Conservation (phyloP, 35 echinoderm and acorn worm species). For the Diadema setosum region DNA sequence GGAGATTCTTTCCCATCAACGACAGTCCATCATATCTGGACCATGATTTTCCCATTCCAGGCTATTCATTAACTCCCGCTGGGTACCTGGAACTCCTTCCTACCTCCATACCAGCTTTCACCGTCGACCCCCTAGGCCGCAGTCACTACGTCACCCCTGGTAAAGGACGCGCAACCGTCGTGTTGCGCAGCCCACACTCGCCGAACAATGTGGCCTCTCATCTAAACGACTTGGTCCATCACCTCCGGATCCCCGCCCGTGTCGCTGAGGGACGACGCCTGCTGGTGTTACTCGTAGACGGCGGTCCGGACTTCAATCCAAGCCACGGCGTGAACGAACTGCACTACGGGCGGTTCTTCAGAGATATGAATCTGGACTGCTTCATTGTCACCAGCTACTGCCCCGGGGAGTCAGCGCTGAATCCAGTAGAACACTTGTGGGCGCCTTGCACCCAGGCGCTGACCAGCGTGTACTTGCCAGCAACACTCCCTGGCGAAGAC, state of each 20-base stretch:
- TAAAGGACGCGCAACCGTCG: neutral
- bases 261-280: too few relatives aligned
- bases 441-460: neutral
- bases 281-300: neutral
- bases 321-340: constrained; percentile 40
- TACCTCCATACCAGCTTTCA: neutral
- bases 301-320: constrained; percentile 45
- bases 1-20: constrained; percentile 10
- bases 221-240: constrained; percentile 14
- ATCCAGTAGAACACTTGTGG: constrained; percentile 32
- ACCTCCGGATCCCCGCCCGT: neutral
- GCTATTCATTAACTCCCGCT: constrained; percentile 36
- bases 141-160: neutral
- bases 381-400: constrained; percentile 5
- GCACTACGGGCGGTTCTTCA: constrained; percentile 15
- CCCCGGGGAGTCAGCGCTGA: constrained; percentile 32
- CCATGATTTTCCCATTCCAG: constrained; percentile 58
- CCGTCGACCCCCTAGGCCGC: neutral
- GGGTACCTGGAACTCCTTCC: constrained; percentile 43
- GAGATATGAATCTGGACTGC: neutral
- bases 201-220: neutral
- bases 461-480: neutral
- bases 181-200: neutral
- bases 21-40: constrained; percentile 24
- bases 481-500: neutral